Evolutionary conservation across 2,797 vertebrate species (phyloP), one percentile per base, ranked within the genome.

Genomic region (Morus bassanus): DNA sequence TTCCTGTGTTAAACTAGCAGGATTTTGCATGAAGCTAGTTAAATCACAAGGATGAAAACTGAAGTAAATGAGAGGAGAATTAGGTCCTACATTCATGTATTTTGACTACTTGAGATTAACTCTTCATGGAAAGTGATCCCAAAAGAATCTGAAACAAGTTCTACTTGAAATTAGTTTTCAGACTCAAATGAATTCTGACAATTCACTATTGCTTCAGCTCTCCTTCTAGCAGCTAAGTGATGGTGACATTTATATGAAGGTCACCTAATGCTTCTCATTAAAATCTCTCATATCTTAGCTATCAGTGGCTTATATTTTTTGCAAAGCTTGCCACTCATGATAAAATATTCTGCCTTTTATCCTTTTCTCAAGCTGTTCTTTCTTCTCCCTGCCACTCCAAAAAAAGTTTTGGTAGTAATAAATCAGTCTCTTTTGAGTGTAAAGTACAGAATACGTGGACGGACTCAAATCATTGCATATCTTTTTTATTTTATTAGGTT

Each of bases 221-320:
- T 95, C 35, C 54, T 89, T 84, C 64, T 70, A 79, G 27, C 21
- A 89, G 41, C 77, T 91, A 95, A 93, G 23, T 57, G 74, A 89
- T 94, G 85, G 51, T 87, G 95, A 80, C 93, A 85, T 83, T 91
- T 95, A 65, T 91, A 88, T 88, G 95, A 94, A 93, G 82, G 45
- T 88, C 53, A 95, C 18, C 68, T 95, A 95, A 92, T 41, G 45
- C 10, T 89, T 83, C 54, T 85, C 72, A 93, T 95, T 93, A 96
- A 87, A 92, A 68, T 76, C 7, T 80, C 48, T 77, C 72, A 87
- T 83, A 89, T 64, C 22, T 68, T 80, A 68, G 60, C 60, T 91
- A 91, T 83, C 56, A 77, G 24, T 53, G 43, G 51, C 18, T 95
- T 89, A 61, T 22, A 83, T 70, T 89, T 93, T 88, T 91, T 48